Evolutionary conservation across 2,797 vertebrate species (phyloP), one percentile per base, ranked within the genome.

Genomic region (Octomys mimax): DNA sequence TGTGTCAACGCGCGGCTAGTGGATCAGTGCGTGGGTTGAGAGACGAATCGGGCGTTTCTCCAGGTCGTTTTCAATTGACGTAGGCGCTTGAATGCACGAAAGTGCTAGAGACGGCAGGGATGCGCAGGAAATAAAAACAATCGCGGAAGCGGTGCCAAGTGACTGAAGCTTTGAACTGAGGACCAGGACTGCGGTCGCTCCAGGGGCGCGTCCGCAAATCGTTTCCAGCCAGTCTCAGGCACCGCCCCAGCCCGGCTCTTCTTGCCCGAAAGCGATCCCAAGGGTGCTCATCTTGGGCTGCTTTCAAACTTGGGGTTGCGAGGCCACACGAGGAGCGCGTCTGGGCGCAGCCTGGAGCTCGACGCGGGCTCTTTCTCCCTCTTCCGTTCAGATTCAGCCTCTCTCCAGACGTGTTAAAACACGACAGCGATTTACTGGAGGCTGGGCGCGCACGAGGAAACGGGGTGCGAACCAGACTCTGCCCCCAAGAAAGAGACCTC

Each of bases 101-200:
- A 61, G 93, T 52, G 70, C 61, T 52, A 97, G 96, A 96, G 92
- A 91, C 83, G 71, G 94, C 95, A 49, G 92, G 42, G 73, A 91
- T 85, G 91, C 36, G 18, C 73, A 89, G 94, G 97, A 93, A 93
- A 92, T 92, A 91, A 92, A 96, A 95, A 95, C 94, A 95, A 82
- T 97, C 73, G 87, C 61, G 85, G 84, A 92, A 91, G 91, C 84
- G 71, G 89, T 93, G 97, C 96, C 95, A 93, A 98, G 94, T 96
- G 96, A 97, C 96, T 97, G 90, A 91, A 88, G 91, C 97, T 98
- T 96, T 95, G 97, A 97, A 97, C 95, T 71, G 92, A 82, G 87
- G 77, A 80, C n/a, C 5, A n/a, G 57, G 59, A 93, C 77, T 80
- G 91, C 85, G 64, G 2, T 79, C 88, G 59, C 96, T 84, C 62